Percentiles rank a stretch among this genome's conserved stretches.
Conservation (phyloP, 2,797 vertebrate species). For the Melanogrammus aeglefinus region DNA sequence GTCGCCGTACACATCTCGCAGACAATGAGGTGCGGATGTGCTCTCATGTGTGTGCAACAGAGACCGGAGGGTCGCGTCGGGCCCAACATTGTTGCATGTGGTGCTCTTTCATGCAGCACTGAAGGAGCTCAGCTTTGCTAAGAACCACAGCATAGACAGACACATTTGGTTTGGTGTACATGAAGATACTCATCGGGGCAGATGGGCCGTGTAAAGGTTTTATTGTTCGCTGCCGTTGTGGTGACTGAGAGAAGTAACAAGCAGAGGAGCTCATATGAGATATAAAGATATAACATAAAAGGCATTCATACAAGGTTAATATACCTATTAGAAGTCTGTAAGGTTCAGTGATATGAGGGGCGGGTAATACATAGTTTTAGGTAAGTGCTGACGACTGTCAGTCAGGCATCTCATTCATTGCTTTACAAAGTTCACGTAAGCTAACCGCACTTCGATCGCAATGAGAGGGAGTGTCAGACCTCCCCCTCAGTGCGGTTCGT, state of each 20-base stretch:
- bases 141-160: background rate
- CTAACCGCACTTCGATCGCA: no score
- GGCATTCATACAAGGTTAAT: background rate
- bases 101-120: conserved; percentile 41
- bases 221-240: background rate
- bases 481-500: background rate
- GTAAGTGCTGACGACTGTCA: no score
- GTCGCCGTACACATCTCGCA: background rate
- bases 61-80: conserved; percentile 12
- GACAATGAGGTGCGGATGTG: conserved; percentile 14
- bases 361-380: no score
- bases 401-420: background rate
- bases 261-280: no score
- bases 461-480: background rate
- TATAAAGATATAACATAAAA: background rate
- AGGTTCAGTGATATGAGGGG: no score
- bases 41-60: conserved; percentile 35
- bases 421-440: no score
- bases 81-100: conserved; percentile 40
- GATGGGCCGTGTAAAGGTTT: background rate
- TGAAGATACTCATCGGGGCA: background rate
- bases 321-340: background rate
- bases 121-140: background rate
- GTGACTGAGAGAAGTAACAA: no score
- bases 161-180: background rate